Conservation (phyloP, 1,140 invertebrate genomes). For the Apis laboriosa region DNA sequence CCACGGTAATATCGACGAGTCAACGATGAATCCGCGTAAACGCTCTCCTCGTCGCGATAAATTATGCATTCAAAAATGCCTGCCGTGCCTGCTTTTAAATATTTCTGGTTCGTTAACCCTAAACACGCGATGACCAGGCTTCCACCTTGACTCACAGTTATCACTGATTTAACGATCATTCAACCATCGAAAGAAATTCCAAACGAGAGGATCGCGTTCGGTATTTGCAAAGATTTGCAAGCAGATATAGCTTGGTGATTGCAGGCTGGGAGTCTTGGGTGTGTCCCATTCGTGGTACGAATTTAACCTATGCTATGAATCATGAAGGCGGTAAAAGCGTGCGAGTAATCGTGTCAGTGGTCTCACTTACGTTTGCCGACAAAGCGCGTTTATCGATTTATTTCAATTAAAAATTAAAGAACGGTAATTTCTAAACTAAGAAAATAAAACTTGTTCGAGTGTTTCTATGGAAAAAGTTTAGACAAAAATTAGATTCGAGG, state of each 20-base stretch:
- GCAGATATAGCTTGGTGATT: too few relatives aligned
- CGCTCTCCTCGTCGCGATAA: constrained; percentile 7
- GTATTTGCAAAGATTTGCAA: background rate
- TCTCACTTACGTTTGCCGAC: background rate
- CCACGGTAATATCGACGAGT: constrained; percentile 16
- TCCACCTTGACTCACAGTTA: background rate
- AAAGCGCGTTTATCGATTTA: background rate
- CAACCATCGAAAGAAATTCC: background rate
- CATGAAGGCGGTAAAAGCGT: background rate
- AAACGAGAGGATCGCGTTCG: background rate
- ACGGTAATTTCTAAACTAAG: background rate
- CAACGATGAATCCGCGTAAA: constrained; percentile 23
- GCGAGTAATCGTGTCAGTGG: constrained; percentile 1
- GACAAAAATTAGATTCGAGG: too few relatives aligned
- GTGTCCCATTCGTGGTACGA: constrained; percentile 9
- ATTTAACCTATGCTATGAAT: constrained; percentile 2
- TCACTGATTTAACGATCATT: background rate
- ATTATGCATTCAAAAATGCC: constrained; percentile 32
- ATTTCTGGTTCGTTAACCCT: constrained; percentile 27
- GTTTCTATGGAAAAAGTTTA: background rate
- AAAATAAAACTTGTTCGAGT: background rate
- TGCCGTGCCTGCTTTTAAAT: background rate
- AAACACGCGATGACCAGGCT: background rate
- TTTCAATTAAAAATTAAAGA: background rate
- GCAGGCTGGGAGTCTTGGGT: background rate